These are phyloP conservation scores for Spea multiplicata DNA, from an alignment of 2,113 vertebrate species.

Conservation along the genomic window DNA sequence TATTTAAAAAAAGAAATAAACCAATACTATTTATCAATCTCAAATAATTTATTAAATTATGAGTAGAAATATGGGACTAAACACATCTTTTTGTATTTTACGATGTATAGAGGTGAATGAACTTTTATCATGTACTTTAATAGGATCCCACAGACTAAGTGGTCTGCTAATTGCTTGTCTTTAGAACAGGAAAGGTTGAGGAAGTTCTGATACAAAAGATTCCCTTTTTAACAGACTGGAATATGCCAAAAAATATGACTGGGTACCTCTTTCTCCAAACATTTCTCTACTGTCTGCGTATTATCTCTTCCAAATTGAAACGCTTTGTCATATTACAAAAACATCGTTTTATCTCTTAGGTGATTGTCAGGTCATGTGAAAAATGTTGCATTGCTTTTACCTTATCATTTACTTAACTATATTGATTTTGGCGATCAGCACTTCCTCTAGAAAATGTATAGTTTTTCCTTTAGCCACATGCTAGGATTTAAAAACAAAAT, in stretches of 20 bases:
- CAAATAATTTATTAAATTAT: no score
- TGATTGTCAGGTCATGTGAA: conserved; percentile 16
- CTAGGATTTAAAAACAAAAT: no score
- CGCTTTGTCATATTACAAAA: neutral
- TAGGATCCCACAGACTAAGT: neutral
- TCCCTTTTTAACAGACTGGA: conserved; percentile 9
- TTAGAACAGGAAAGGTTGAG: conserved; percentile 2
- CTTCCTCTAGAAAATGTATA: neutral
- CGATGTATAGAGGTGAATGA: neutral
- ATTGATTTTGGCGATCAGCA: neutral
- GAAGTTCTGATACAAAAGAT: neutral
- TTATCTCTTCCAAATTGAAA: neutral
- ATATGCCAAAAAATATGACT: conserved; percentile 3
- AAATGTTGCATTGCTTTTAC: neutral
- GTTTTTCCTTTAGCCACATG: no score
- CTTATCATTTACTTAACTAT: neutral
- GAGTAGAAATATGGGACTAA: no score
- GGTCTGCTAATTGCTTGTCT: neutral
- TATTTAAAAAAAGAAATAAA: no score
- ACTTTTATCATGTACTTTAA: neutral
- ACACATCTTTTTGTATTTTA: no score
- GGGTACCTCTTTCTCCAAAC: neutral
- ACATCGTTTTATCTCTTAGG: conserved; percentile 12
- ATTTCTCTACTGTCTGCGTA: neutral
- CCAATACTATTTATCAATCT: no score